Percentiles rank a stretch among this genome's conserved stretches.
Evolutionary conservation across 2,113 vertebrate species (phyloP).

Genomic region (Pachyramphus minor): DNA sequence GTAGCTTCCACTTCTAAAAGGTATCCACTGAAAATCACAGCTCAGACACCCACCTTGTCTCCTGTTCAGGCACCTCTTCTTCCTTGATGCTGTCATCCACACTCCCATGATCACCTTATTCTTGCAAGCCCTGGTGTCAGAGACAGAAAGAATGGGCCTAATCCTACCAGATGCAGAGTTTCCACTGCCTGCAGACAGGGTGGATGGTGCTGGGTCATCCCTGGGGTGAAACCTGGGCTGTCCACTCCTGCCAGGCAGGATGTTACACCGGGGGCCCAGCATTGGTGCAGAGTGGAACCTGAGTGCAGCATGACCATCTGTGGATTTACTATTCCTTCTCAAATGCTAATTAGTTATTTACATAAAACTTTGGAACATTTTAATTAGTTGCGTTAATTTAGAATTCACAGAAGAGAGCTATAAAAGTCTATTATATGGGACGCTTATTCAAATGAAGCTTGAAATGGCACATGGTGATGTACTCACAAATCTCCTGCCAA

Average conservation of each 20-base stretch:
- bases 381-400: constrained; percentile 63
- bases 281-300: background rate
- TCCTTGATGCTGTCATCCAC: background rate
- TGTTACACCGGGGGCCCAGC: background rate
- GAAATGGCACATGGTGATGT: constrained; percentile 45
- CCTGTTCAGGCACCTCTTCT: background rate
- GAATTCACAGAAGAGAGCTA: constrained; percentile 42
- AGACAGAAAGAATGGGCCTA: background rate
- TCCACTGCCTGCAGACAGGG: background rate
- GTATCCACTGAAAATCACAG: background rate
- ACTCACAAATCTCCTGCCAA: constrained; percentile 15
- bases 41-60: background rate
- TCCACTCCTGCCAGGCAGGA: background rate
- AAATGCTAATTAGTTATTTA: constrained; percentile 49
- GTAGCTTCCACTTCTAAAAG: background rate
- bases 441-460: constrained; percentile 37
- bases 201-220: background rate
- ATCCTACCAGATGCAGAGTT: background rate
- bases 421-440: constrained; percentile 23
- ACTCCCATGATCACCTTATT: background rate
- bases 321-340: constrained; percentile 34
- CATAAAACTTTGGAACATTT: constrained; percentile 60
- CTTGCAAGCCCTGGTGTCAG: background rate
- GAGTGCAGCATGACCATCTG: constrained; percentile 18
- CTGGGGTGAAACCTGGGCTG: background rate